Evolutionary conservation across 1,140 invertebrate genomes (phyloP).

Genomic region (Cephus cinctus): DNA sequence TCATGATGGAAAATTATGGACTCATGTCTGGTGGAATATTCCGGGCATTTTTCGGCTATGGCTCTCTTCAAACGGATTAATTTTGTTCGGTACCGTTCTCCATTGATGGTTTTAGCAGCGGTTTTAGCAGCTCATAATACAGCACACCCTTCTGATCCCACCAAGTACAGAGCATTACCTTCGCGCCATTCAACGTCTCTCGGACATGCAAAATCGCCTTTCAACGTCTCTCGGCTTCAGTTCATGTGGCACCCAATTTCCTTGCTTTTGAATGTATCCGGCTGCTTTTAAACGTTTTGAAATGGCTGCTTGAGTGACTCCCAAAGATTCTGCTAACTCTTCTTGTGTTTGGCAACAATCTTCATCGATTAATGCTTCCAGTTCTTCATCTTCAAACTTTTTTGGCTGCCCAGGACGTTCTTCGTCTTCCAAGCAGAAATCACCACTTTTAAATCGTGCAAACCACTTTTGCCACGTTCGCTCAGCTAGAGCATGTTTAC

Average conservation of each 20-base stretch:
- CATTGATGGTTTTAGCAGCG: conserved; percentile 18
- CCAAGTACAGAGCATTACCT: conserved; percentile 22
- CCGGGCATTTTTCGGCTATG: no score
- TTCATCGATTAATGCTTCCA: conserved; percentile 19
- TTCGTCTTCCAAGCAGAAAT: conserved; percentile 4
- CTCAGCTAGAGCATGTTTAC: conserved; percentile 18
- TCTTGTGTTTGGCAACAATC: conserved; percentile 20
- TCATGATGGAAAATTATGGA: no score
- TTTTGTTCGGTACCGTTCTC: conserved; percentile 19
- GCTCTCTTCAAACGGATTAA: conserved; percentile 14
- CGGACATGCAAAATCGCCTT: conserved; percentile 17
- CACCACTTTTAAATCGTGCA: conserved; percentile 17
- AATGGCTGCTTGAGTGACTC: conserved; percentile 12
- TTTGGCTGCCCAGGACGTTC: neutral
- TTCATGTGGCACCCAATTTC: conserved; percentile 23
- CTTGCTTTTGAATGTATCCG: conserved; percentile 23
- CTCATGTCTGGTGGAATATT: no score
- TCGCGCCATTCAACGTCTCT: conserved; percentile 1
- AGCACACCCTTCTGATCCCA: conserved; percentile 21
- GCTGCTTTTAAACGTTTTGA: conserved; percentile 12
- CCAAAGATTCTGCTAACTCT: conserved; percentile 9
- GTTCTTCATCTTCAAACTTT: conserved; percentile 29
- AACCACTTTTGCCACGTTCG: conserved; percentile 17
- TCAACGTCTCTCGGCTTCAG: conserved; percentile 24
- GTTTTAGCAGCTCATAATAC: conserved; percentile 24